These are phyloP conservation scores for Ariopsis seemanni DNA, from an alignment of 2,113 vertebrate genomes.

Conservation along the genomic window DNA sequence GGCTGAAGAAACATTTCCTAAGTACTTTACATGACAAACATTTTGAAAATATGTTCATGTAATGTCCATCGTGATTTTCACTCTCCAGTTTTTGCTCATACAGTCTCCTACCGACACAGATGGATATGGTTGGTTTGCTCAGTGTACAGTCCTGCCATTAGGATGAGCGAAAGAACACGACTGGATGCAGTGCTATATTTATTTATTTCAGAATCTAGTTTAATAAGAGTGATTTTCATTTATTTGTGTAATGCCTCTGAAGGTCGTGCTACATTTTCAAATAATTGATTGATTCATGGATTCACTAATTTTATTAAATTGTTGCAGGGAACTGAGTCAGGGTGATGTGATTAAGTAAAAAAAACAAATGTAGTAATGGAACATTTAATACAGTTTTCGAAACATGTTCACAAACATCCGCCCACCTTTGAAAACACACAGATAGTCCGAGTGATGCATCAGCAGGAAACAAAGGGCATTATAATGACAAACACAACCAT, in stretches of 20 bases:
- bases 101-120: neutral
- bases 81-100: neutral
- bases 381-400: constrained; percentile 5
- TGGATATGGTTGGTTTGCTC: neutral
- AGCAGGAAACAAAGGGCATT: constrained; percentile 21
- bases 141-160: neutral
- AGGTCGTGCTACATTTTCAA: constrained; percentile 2
- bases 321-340: neutral
- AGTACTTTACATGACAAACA: neutral
- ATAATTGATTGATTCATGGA: constrained; percentile 19
- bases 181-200: neutral
- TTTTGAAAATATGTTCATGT: neutral
- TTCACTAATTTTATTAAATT: constrained; percentile 7
- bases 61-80: neutral
- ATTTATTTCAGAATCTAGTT: neutral
- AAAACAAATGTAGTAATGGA: constrained; percentile 4
- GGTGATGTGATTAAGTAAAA: neutral
- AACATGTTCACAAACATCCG: constrained; percentile 10
- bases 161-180: neutral
- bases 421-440: constrained; percentile 7
- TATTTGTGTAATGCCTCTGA: neutral
- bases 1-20: neutral
- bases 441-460: neutral
- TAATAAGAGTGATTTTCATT: constrained; percentile 1
- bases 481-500: neutral